Evolutionary conservation across 2,113 vertebrate genomes (phyloP), one percentile per base, ranked within the genome.

Genomic region (Psittacus erithacus): DNA sequence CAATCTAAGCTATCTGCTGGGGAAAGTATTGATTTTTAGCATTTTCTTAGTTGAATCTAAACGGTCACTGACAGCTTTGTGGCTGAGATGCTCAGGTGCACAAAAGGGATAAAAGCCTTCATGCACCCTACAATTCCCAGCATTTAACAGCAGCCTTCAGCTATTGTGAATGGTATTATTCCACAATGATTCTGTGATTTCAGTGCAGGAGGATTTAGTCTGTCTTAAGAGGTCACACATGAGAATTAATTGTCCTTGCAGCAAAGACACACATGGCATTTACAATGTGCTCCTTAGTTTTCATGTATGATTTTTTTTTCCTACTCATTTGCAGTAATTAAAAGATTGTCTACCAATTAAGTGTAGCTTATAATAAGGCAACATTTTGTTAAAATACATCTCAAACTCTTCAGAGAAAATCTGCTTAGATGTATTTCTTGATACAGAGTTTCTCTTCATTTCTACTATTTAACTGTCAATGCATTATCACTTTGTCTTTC

Each of bases 331-430:
- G 70, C 63, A 88, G 59, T 44, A 47, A 78, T 82, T 80, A 94
- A 28, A 80, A 95, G 77, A 84, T 59, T 47, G 75, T 46, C 22
- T 46, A 62, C 57, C 80, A 95, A 93, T 92, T 93, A 96, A 92
- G 73, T 59, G 49, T 55, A 91, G 77, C 93, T 95, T 97, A 69
- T 88, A 96, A 88, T 29, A 52, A 95, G 73, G 82, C 57, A 88
- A 80, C 80, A 88, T 94, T 90, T 41, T 57, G 79, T 90, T 20
- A 57, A 71, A 69, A 80, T 28, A 80, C 74, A 70, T 17, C 9
- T 80, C 43, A 39, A 25, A 84, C 33, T 43, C 86, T 73, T 84
- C 82, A 84, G 82, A 77, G 84, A 92, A 96, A 77, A 57, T 43
- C 33, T 29, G 47, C 63, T 75, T 92, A 86, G 53, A 74, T 64